phyloP scores from a whole-genome alignment of 2,888 invertebrate species.

The Eumacrocentrus americanus region DNA sequence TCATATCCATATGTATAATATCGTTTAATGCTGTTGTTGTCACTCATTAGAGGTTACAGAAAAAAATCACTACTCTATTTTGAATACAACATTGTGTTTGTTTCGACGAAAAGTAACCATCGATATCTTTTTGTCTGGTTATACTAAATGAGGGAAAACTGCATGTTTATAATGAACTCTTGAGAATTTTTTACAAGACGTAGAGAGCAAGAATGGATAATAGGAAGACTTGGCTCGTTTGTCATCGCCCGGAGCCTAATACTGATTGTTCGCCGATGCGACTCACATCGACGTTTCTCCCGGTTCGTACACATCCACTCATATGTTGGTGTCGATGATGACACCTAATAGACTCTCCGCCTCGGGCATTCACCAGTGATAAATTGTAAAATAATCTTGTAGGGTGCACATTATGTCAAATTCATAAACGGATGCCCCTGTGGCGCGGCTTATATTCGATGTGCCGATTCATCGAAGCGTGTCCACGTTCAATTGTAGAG shows the following conservation, averaged over 20 bases:
- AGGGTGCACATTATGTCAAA: constrained; percentile 51
- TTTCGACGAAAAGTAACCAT: too few relatives aligned
- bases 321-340: constrained; percentile 18
- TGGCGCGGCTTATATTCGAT: constrained; percentile 19
- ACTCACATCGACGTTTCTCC: constrained; percentile 40
- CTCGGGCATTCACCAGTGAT: constrained; percentile 49
- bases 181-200: neutral
- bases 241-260: constrained; percentile 49
- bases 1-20: too few relatives aligned
- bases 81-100: too few relatives aligned
- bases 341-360: constrained; percentile 46
- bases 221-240: constrained; percentile 45
- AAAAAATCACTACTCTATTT: too few relatives aligned
- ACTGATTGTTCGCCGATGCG: constrained; percentile 49
- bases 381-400: constrained; percentile 57
- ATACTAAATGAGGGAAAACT: neutral
- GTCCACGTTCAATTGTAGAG: constrained; percentile 5
- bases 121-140: too few relatives aligned
- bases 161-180: neutral
- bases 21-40: too few relatives aligned
- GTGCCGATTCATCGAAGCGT: constrained; percentile 7
- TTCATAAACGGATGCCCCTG: constrained; percentile 44
- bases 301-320: neutral
- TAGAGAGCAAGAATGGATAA: constrained; percentile 3
- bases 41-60: too few relatives aligned